Evolutionary conservation across 2,797 vertebrate genomes (phyloP).

Genomic region (Apodemus agrarius): DNA sequence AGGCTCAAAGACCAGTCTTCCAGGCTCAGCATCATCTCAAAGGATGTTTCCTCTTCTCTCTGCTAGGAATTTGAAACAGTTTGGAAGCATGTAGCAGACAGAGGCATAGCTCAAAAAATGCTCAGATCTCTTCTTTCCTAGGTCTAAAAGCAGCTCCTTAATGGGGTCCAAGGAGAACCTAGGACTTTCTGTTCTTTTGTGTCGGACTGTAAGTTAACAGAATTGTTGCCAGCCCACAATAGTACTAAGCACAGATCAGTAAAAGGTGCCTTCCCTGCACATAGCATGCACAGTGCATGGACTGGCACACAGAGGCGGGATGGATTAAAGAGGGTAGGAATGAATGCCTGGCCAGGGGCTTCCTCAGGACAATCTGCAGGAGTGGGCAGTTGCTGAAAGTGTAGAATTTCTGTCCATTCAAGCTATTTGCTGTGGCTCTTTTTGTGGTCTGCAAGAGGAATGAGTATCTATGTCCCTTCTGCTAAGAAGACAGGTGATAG

Average conservation of each 20-base stretch:
- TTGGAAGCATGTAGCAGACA: background rate
- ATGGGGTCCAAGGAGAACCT: background rate
- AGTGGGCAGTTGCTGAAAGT: background rate
- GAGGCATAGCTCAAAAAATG: background rate
- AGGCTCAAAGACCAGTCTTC: background rate
- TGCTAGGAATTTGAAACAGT: conserved; percentile 5
- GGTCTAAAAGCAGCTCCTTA: background rate
- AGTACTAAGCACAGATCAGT: background rate
- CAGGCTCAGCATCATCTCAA: background rate
- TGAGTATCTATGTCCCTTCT: background rate
- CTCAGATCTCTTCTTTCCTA: background rate
- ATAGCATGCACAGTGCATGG: accelerated
- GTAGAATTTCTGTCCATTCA: background rate
- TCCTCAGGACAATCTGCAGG: background rate
- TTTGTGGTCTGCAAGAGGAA: conserved; percentile 10
- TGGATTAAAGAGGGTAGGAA: background rate
- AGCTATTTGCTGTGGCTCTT: background rate
- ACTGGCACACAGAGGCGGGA: background rate
- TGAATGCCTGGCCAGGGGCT: background rate
- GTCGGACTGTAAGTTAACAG: background rate
- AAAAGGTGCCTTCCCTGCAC: background rate
- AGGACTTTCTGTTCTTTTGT: background rate
- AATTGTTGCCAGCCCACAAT: background rate
- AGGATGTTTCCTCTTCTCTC: background rate
- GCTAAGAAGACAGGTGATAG: background rate